Evolutionary conservation across 2,888 invertebrate genomes (phyloP), one percentile per base, ranked within the genome.

Genomic region (Drosophila pegasa): DNA sequence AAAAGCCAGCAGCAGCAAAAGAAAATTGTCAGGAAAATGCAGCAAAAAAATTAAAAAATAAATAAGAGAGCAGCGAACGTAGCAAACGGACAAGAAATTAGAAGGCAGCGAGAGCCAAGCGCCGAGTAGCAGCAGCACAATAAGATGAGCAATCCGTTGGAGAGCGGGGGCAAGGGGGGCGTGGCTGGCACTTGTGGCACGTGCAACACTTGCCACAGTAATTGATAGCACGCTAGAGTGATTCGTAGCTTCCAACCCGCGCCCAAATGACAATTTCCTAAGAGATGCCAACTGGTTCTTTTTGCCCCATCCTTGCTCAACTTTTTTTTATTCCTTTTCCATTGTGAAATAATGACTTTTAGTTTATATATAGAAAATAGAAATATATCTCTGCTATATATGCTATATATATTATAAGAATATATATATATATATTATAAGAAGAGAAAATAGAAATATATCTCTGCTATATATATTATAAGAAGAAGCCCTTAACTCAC

Each of bases 191-290:
- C 52, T 41, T 22, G 65, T 37, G 68, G 56, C 82, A 81, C 87
- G 84, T 85, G 88, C 88, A 86, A 86, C 85, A 85, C 88, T 85
- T 83, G 88, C 88, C 80, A 78, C 78, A 86, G 85, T 85, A 85
- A 85, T 85, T 85, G 85, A 85, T 85, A 88, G 88, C 88, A 85
- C 76, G 85, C 88, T 78, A 83, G 88, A 85, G 65, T 87, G 88
- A 86, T 85, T 85, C 81, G 70, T 74, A 78, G 55, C 82, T 56
- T 37, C 38, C n/a, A 5, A 6, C 47, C 58, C 48, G 40, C 64
- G 47, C 55, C 43, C 43, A 18, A 45, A 76, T 76, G 73, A 82
- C 80, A 76, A 86, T 63, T 59, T 55, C 56, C 47, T 45, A 38
- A 47, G 64, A 64, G 64, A 59, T 67, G 38, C 62, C 52, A 71